These are phyloP conservation scores for Scaptomyza caliginosa DNA, from an alignment of 2,888 invertebrate species.

Conservation along the genomic window DNA sequence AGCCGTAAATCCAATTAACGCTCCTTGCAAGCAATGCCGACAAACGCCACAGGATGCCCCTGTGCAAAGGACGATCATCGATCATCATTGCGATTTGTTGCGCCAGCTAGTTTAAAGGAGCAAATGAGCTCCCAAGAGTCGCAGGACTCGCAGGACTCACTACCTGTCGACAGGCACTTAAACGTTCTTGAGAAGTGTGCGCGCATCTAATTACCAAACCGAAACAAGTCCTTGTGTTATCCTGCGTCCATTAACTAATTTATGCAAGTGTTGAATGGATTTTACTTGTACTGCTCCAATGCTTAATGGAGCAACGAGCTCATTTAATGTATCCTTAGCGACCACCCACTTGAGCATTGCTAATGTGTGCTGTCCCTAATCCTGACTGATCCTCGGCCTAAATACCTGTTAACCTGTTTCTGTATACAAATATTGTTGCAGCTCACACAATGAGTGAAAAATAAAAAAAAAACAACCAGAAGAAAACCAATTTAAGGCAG, in stretches of 20 bases:
- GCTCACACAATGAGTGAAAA: slow-evolving; percentile 23
- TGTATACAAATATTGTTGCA: slow-evolving; percentile 54
- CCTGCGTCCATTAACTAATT: slow-evolving; percentile 41
- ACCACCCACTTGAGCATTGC: slow-evolving; percentile 63
- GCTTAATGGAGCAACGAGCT: background rate
- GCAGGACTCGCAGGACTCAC: slow-evolving; percentile 24
- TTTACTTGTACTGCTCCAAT: slow-evolving; percentile 19
- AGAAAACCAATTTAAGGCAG: background rate
- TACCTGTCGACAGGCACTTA: slow-evolving; percentile 43
- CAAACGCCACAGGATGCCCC: slow-evolving; percentile 43
- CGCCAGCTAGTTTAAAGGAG: slow-evolving; percentile 34
- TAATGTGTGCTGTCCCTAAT: slow-evolving; percentile 38
- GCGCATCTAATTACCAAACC: slow-evolving; percentile 72
- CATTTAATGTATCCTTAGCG: slow-evolving; percentile 1
- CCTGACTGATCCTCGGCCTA: slow-evolving; percentile 65
- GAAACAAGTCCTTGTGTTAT: slow-evolving; percentile 1
- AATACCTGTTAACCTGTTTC: slow-evolving; percentile 72
- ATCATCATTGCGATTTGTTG: slow-evolving; percentile 65
- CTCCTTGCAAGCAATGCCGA: slow-evolving; percentile 36
- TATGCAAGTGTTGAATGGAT: slow-evolving; percentile 43
- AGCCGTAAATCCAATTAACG: slow-evolving; percentile 75
- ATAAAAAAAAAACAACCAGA: background rate
- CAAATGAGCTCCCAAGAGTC: slow-evolving; percentile 17
- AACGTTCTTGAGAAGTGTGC: slow-evolving; percentile 66
- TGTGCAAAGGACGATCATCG: slow-evolving; percentile 32